Evolutionary conservation across 2,888 invertebrate genomes (phyloP), one percentile per base, ranked within the genome.

Genomic region (Hololepta plana): DNA sequence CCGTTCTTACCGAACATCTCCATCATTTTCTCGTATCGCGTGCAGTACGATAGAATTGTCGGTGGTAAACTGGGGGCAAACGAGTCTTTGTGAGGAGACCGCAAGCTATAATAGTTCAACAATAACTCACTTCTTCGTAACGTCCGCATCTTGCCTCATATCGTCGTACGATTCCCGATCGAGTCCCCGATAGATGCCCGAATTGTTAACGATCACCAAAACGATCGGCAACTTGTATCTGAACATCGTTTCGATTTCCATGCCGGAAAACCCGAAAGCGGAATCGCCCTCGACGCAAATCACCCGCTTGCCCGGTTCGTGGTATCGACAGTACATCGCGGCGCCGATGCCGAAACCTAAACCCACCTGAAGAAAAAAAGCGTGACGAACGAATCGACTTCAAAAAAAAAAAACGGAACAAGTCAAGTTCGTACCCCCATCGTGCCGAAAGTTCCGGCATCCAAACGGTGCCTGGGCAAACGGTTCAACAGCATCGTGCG

Each of bases 171-270:
- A 68, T 11, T 82, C 76, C 34, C 67, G 61, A 43, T 80, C 76
- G 33, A 91, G 64, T 4, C 95, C 95, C 26, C 76, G 70, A 49
- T 85, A 87, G 45, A 95, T 95, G 12, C 95, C 95, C 47, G 80
- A 88, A 59, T 96, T 96, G 55, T 96, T 96, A 4, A 96, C 73
- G 33, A 96, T 73, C 3, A 95, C 67, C 30, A 93, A 70, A 16
- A 87, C 70, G 14, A 95, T 69, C 0, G 95, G 93, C 37, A 96
- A 59, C 43, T 84, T 80, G 55, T 95, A 93, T 32, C 93, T 77
- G 46, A 80, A 73, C 71, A 93, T 84, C 0, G 95, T 96, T 59
- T 96, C 96, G 13, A 95, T 64, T 61, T 96, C 96, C 91, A 95
- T 91, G 44, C 87, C 95, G 13, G 91, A 90, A 59, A 96, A 96